Evolutionary conservation across 1,140 invertebrate genomes (phyloP).

Genomic region (Drosophila ogumai): DNA sequence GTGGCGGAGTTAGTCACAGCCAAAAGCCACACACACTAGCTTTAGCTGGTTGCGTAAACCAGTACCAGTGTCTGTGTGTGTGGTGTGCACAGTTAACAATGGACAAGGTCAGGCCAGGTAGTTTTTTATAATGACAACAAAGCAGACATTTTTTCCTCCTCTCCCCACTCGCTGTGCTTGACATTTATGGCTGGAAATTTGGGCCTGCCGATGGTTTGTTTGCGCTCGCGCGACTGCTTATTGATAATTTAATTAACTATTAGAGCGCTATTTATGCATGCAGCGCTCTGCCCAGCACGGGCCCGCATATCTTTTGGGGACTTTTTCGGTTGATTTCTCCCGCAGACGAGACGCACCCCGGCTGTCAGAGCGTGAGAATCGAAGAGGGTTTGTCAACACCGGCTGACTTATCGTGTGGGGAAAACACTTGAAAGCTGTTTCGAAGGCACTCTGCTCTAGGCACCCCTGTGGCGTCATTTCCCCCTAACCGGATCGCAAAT

Average conservation of each 20-base stretch:
- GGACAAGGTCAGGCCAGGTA: slow-evolving; percentile 78
- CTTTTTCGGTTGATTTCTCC: slow-evolving; percentile 18
- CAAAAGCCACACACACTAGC: slow-evolving; percentile 33
- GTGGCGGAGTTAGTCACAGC: slow-evolving; percentile 68
- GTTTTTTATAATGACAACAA: slow-evolving; percentile 82
- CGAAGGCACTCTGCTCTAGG: slow-evolving; percentile 5
- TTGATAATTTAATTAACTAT: slow-evolving; percentile 81
- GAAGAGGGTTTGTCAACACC: slow-evolving; percentile 14
- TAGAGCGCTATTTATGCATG: slow-evolving; percentile 62
- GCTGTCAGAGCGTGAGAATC: slow-evolving; percentile 32
- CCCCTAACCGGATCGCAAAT: slow-evolving; percentile 21
- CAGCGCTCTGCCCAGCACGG: slow-evolving; percentile 28
- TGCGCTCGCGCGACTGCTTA: slow-evolving; percentile 45
- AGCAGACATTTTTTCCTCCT: slow-evolving; percentile 50
- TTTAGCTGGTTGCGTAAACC: slow-evolving; percentile 66
- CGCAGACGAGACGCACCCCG: slow-evolving; percentile 13
- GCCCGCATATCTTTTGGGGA: slow-evolving; percentile 8
- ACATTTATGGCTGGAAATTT: slow-evolving; percentile 72
- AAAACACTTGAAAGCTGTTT: slow-evolving; percentile 12
- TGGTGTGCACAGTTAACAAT: slow-evolving; percentile 71
- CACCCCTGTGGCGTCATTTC: slow-evolving; percentile 27
- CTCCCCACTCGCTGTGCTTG: slow-evolving; percentile 52
- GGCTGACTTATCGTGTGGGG: slow-evolving; percentile 5
- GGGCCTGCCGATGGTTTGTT: slow-evolving; percentile 38
- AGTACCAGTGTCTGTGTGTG: slow-evolving; percentile 23